phyloP scores from a whole-genome alignment of 2,113 vertebrate species.

The Trachemys scripta region DNA sequence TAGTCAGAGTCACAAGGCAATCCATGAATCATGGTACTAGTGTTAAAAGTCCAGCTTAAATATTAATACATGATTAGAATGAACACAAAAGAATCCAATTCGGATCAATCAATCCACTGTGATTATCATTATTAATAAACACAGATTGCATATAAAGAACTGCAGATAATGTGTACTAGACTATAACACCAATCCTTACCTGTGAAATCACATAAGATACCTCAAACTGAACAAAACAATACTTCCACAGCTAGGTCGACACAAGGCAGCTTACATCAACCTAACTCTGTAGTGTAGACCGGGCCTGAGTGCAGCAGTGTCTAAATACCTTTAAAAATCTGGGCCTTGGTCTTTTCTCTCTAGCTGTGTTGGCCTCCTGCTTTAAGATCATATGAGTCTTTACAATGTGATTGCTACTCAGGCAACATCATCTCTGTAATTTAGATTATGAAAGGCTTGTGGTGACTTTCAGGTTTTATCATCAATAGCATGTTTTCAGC shows the following conservation, averaged over 20 bases:
- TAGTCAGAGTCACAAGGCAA: not conserved
- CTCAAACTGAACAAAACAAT: not conserved
- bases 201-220: not conserved
- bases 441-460: slow-evolving; percentile 72
- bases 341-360: not conserved
- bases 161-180: not conserved
- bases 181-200: not conserved
- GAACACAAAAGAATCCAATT: not conserved
- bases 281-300: not conserved
- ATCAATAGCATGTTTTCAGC: slow-evolving; percentile 63
- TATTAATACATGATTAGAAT: not conserved
- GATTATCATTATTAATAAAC: not conserved
- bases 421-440: slow-evolving; percentile 52
- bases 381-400: slow-evolving; percentile 24
- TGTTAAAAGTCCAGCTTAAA: not conserved
- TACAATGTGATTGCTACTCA: slow-evolving; percentile 58
- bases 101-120: not conserved
- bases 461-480: slow-evolving; percentile 76
- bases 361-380: slow-evolving; percentile 10
- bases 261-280: not conserved
- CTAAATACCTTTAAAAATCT: not conserved
- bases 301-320: not conserved
- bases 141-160: not conserved
- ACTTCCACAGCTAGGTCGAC: not conserved
- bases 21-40: not conserved